Base-by-base conservation (phyloP, 2,113 vertebrate species). In the Trogon melanurus region DNA sequence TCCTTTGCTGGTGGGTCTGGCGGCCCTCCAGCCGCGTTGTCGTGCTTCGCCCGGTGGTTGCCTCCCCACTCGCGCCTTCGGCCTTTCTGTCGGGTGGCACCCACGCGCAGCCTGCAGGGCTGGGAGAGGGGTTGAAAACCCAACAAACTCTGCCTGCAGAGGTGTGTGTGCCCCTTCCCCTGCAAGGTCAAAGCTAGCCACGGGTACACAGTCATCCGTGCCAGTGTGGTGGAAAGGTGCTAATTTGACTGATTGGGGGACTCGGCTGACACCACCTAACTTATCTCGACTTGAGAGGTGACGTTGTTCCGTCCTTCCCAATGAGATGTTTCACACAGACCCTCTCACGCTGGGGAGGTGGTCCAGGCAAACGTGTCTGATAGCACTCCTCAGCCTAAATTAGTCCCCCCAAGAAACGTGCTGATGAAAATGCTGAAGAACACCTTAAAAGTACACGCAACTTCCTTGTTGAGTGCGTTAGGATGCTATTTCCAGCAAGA, bases 41-140 rank as follows among this genome's bases (percentile, higher is more conserved):
- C 48, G 7, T 2, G 13, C 56, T 56, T 44, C 29, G 53, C 36
- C 11, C 4, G 0, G 27, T 1, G 30, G 19, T 44, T 9, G 21
- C 30, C 45, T 34, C 30, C 16, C 27, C 1, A 0, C 38, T 14
- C 5, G 0, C 0, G 2, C 8, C 38, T 66, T 64, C 9, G 0
- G 11, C 64, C 30, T 17, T 10, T 15, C 57, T 3, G 0, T 7
- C 1, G 32, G 13, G 66, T 30, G 0, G 13, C 36, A 34, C 13
- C 27, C 50, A 3, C 0, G 1, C 1, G 0, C 48, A 5, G 14
- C 62, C 5, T 16, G 13, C 2, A 0, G 60, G 34, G 8, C 2
- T 30, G 70, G 56, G 84, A 11, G 32, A n/a, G 44, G 41, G 56
- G 1, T 13, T 16, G 41, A 34, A 65, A 67, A n/a, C 36, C 26